Conservation (phyloP, 2,797 vertebrate species). For the Podarcis siculus region DNA sequence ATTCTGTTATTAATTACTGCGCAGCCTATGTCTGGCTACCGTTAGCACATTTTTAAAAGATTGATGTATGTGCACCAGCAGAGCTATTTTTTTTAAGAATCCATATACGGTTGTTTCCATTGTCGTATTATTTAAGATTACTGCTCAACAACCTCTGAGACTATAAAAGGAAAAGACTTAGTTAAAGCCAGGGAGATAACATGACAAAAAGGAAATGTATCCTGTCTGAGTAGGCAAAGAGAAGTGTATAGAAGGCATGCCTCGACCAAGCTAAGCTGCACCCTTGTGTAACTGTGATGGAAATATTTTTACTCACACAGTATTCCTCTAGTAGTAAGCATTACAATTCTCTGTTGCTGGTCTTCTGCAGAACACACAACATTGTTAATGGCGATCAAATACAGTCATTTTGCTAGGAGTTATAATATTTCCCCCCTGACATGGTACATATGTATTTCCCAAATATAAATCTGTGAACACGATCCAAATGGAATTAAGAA, state of each 20-base stretch:
- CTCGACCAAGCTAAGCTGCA: not conserved
- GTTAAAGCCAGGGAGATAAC: not conserved
- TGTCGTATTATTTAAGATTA: not conserved
- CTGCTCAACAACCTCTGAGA: not conserved
- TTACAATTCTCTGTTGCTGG: not conserved
- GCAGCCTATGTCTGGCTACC: not conserved
- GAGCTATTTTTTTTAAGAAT: not conserved
- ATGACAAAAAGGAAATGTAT: conserved; percentile 3
- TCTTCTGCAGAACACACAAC: not conserved
- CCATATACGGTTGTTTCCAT: not conserved
- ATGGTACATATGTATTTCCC: not conserved
- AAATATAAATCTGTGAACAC: not conserved
- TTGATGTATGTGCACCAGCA: not conserved
- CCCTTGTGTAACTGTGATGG: not conserved
- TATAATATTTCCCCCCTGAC: not conserved
- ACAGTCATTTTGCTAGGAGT: not conserved
- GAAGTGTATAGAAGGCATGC: not conserved
- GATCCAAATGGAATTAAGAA: not conserved
- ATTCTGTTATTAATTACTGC: not conserved
- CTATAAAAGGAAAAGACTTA: not conserved
- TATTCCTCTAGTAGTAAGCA: not conserved
- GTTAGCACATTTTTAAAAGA: not conserved
- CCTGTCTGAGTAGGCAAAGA: not conserved
- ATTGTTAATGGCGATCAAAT: not conserved
- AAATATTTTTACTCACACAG: not conserved